Percentiles rank a stretch among this genome's conserved stretches.
Evolutionary conservation across 2,888 invertebrate species (phyloP).

Genomic region (Cataglyphis albicans): DNA sequence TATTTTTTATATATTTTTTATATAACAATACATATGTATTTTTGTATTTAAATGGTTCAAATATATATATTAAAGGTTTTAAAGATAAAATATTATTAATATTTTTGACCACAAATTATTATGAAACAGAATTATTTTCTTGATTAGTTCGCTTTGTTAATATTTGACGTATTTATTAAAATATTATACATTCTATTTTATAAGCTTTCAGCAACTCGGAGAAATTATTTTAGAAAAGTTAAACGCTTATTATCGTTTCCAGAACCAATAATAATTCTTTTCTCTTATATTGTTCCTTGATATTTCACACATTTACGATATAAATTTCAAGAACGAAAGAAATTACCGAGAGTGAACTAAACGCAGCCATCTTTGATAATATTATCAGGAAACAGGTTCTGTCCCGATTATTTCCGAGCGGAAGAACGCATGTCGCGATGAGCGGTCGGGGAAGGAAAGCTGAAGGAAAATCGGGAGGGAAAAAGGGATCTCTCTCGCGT

Average conservation of each 20-base stretch:
- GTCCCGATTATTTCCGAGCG: constrained; percentile 67
- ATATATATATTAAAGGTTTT: neutral
- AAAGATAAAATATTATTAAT: neutral
- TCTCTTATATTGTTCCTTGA: neutral
- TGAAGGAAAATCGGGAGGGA: constrained; percentile 49
- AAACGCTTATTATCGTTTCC: neutral
- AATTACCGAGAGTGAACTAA: neutral
- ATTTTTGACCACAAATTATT: neutral
- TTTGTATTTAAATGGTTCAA: neutral
- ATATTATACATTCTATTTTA: neutral
- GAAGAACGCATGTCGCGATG: constrained; percentile 62
- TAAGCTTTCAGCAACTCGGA: neutral
- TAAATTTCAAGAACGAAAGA: neutral
- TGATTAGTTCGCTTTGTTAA: neutral
- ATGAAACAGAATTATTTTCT: neutral
- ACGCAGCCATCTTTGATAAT: neutral
- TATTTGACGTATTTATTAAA: neutral
- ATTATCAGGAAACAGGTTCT: constrained; percentile 8
- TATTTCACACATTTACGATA: neutral
- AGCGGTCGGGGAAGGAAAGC: constrained; percentile 64
- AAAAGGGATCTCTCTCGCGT: constrained; percentile 67
- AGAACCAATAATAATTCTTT: neutral
- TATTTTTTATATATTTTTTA: no score
- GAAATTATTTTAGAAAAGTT: neutral
- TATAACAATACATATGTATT: neutral